Percentiles rank a stretch among this genome's conserved stretches.
Evolutionary conservation across 2,797 vertebrate genomes (phyloP).

Genomic region (Myiothlypis coronata): DNA sequence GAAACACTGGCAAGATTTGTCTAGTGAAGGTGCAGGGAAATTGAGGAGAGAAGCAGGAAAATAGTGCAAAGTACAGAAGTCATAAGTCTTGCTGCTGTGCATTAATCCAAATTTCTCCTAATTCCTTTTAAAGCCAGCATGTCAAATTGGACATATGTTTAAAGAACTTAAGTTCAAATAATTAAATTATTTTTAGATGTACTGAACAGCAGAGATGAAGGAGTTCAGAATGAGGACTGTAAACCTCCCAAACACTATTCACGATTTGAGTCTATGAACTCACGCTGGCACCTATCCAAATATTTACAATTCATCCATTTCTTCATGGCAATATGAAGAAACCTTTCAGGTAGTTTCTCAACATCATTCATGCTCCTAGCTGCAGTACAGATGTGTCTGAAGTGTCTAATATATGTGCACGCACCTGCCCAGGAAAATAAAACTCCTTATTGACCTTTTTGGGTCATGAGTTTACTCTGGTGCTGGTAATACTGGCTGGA

Average conservation of each 20-base stretch:
- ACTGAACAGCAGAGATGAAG: background rate
- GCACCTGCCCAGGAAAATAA: background rate
- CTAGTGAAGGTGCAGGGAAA: background rate
- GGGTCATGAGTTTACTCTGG: background rate
- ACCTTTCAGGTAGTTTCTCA: background rate
- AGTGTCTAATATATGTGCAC: background rate
- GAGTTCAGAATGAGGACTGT: background rate
- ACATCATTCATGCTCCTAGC: background rate
- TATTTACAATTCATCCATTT: background rate
- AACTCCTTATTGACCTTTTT: background rate
- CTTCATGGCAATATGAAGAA: background rate
- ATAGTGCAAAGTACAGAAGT: background rate
- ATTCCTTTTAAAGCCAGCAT: background rate
- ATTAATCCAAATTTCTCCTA: background rate
- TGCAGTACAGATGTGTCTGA: background rate
- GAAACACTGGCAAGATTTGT: background rate
- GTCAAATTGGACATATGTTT: background rate
- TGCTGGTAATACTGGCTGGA: background rate
- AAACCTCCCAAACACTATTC: background rate
- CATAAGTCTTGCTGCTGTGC: rapidly evolving
- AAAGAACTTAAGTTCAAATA: background rate
- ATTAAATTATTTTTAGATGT: background rate
- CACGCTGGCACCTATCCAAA: background rate
- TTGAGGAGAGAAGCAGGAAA: background rate
- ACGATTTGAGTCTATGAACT: background rate